phyloP scores from a whole-genome alignment of 2,888 invertebrate genomes.

The Eilema sororculum region DNA sequence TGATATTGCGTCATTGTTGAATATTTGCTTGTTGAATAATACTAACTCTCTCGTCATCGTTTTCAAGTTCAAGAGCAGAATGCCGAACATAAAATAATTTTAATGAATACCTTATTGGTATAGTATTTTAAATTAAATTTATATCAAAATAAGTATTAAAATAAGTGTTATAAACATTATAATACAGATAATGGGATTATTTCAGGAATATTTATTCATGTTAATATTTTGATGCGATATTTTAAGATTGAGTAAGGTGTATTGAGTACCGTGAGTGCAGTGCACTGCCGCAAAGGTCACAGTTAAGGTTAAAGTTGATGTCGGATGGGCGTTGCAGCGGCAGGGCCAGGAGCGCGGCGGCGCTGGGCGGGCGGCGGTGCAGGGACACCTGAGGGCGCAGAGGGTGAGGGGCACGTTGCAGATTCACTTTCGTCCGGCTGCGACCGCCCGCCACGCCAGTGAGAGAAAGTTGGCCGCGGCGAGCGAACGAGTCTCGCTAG shows the following conservation, averaged over 20 bases:
- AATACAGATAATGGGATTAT: not conserved
- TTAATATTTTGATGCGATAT: constrained; percentile 21
- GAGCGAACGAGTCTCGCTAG: constrained; percentile 85
- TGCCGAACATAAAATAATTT: not conserved
- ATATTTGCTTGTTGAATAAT: constrained; percentile 32
- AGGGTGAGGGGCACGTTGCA: constrained; percentile 76
- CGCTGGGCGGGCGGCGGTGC: constrained; percentile 67
- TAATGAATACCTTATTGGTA: too few relatives aligned
- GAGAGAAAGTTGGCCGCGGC: constrained; percentile 86
- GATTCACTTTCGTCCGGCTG: constrained; percentile 86
- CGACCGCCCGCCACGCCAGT: constrained; percentile 84
- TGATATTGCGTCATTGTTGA: constrained; percentile 17
- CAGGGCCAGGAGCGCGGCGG: constrained; percentile 61
- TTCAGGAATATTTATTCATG: not conserved
- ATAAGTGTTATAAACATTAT: not conserved
- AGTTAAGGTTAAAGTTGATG: constrained; percentile 85
- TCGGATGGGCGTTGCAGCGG: constrained; percentile 76
- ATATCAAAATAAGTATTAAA: not conserved
- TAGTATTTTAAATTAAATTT: not conserved
- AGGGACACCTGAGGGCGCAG: constrained; percentile 70
- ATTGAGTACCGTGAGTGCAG: constrained; percentile 65
- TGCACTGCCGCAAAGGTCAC: constrained; percentile 83
- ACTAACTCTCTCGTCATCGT: constrained; percentile 33
- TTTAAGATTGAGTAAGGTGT: constrained; percentile 46
- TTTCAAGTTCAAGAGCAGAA: constrained; percentile 46